Percentiles rank a stretch among this genome's conserved stretches.
Evolutionary conservation across 2,797 vertebrate genomes (phyloP).

Genomic region (Microctenopoma steveboyesi): DNA sequence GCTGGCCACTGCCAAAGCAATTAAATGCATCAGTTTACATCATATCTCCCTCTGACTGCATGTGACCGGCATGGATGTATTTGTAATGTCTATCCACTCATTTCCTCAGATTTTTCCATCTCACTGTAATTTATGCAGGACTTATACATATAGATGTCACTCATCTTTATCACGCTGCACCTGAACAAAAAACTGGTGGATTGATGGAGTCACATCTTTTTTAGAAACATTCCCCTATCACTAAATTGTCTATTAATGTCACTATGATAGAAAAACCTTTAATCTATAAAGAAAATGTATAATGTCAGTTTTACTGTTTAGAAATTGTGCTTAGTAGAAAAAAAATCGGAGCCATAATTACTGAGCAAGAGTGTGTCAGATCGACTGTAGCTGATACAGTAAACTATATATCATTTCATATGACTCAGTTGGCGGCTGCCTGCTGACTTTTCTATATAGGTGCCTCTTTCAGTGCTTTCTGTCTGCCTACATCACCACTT

Average conservation of each 20-base stretch:
- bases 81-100: background rate
- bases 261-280: background rate
- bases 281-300: background rate
- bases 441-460: constrained; percentile 10
- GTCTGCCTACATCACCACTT: constrained; percentile 1
- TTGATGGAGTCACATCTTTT: background rate
- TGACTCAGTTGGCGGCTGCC: background rate
- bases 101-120: background rate
- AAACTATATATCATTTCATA: constrained; percentile 2
- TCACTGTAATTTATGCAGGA: background rate
- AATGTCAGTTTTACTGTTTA: background rate
- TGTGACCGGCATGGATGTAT: no score
- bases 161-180: background rate
- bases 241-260: background rate
- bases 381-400: background rate
- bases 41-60: background rate
- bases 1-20: background rate
- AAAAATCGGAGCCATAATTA: background rate
- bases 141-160: background rate
- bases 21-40: background rate
- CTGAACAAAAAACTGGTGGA: background rate
- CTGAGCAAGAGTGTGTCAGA: background rate
- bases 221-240: no score
- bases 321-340: background rate
- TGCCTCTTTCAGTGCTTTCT: constrained; percentile 4